Conservation (phyloP, 2,797 vertebrate genomes). For the Onychomys torridus region DNA sequence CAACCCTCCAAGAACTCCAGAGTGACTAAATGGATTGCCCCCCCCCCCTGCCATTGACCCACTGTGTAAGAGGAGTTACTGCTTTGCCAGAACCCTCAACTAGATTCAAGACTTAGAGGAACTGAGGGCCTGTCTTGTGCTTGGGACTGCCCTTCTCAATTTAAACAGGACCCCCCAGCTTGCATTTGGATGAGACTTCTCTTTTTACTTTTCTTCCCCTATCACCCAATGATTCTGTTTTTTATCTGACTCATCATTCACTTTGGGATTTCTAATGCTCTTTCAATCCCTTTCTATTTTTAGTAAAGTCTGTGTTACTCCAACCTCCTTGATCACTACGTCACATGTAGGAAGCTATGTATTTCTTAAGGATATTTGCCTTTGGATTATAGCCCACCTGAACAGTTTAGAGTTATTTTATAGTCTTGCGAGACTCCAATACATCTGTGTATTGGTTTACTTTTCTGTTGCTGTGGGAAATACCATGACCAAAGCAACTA, state of each 20-base stretch:
- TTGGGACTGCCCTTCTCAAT: neutral
- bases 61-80: neutral
- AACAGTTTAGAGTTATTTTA: neutral
- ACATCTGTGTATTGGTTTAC: neutral
- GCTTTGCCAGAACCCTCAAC: neutral
- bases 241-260: neutral
- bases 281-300: neutral
- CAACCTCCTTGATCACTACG: neutral
- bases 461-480: neutral
- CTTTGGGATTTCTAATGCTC: neutral
- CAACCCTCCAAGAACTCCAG: neutral
- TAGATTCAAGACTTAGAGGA: neutral
- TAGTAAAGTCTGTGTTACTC: neutral
- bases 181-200: neutral
- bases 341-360: neutral
- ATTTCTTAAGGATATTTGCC: neutral
- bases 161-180: neutral
- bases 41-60: neutral
- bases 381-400: neutral
- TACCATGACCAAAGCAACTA: neutral
- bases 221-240: neutral
- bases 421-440: neutral
- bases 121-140: too few species aligned
- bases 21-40: neutral
- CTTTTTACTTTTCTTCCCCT: neutral